Base-by-base conservation (phyloP, 1,140 invertebrate species). In the Drosophila nannoptera region DNA sequence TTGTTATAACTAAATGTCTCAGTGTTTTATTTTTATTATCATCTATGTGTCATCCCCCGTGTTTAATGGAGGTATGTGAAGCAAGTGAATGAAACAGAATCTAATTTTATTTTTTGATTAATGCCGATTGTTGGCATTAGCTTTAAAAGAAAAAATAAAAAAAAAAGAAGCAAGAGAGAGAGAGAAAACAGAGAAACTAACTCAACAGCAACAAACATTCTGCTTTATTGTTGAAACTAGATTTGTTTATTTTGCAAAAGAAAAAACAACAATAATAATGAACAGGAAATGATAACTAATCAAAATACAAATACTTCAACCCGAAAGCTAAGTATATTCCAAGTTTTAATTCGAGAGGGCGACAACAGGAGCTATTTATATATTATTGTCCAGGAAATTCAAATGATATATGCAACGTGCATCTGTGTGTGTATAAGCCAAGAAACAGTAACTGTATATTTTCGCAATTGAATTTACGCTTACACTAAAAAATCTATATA, bases 401-500 rank as follows among this genome's bases (percentile, higher is more conserved):
- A 62, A 58, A 54, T 69, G 58, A 50, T 49, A 46, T 49, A 76
- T 72, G 62, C 61, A 59, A 63, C 65, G 54, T 68, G 70, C 71
- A 67, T 70, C 60, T 73, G 60, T 70, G 54, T 69, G 45, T 76
- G 54, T 69, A 60, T 75, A 73, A 69, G 22, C 22, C 22, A 22
- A 22, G 22, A 42, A 65, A 70, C 72, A 73, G 71, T 87, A 87
- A 87, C 55, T 83, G 78, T 82, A 87, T 77, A 87, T 80, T 84
- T 77, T 84, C 70, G 81, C 78, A 87, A 77, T 84, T 87, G 73
- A 84, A 87, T 84, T 87, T 87, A 87, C 75, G 82, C 81, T 69
- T 86, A 82, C 69, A 88, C 73, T 72, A 84, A 72, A 58, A 48
- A 60, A 22, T 22, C 22, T 22, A 22, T 71, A 76, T 54, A 61